Evolutionary conservation across 1,140 invertebrate species (phyloP), one percentile per base, ranked within the genome.

Genomic region (Caenorhabditis brenneri): DNA sequence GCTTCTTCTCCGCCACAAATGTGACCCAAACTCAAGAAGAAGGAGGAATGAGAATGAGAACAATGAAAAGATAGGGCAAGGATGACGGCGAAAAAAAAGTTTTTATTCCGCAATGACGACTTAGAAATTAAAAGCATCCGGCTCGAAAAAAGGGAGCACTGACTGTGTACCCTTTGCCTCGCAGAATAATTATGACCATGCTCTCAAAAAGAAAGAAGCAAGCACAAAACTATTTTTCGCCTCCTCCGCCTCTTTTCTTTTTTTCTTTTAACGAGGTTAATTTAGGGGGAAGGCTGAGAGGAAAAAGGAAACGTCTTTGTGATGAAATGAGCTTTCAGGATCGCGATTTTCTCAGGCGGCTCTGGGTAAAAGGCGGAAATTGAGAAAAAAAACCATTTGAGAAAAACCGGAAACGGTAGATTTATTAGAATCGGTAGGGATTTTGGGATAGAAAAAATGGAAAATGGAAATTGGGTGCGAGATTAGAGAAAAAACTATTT

Each of bases 261-360:
- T 46, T 27, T 42, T 33, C n/a, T n/a, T 74, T 65, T 65, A 42
- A 74, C 65, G 65, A 74, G 36, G 65, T 74, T 74, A 74, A 74
- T 74, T 46, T 74, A 42, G 36, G 65, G 31, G 29, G n/a, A 31
- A 36, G 33, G 65, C 36, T 36, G 65, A 74, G 29, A 74, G 65
- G 24, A 55, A 55, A 74, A 65, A n/a, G 31, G 31, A 65, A 74
- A 74, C 36, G 65, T 74, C 65, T 74, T 42, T 65, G 58, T 60
- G 58, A 74, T 42, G 65, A 74, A 24, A 74, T 42, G 36, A 74
- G 36, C 65, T 74, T 74, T 74, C 22, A n/a, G 65, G 36, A 74
- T 74, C 15, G 65, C 65, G 36, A 42, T 74, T 74, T 42, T 24
- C 22, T n/a, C 36, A 42, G 3, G n/a, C n/a, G n/a, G 3, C 2